Base-by-base conservation (phyloP, 2,113 vertebrate species). In the Bufo gargarizans region DNA sequence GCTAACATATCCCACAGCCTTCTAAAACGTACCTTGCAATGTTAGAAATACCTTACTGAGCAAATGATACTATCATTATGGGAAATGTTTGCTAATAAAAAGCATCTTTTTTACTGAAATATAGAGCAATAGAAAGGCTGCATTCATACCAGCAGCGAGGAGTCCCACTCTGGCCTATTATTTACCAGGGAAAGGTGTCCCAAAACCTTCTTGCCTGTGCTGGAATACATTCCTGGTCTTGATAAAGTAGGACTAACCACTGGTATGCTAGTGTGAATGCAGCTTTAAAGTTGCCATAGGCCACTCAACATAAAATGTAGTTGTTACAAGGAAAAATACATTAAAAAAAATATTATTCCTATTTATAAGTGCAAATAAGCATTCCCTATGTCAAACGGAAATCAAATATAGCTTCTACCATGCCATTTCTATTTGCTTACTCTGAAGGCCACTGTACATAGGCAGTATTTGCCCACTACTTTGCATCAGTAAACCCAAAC, bases 301-400 rank as follows among this genome's bases (percentile, higher is more conserved):
- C 33, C 0, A 17, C 13, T 50, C 13, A 20, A 50, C 45, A 20
- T 19, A 20, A 9, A 19, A 50, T 20, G 20, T 10, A 17, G 45
- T 3, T 47, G 1, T 20, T 7, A 76, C 14, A 9, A 19, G 6
- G 4, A 47, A 19, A 74, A 49, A 50, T 2, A 49, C 45, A 74
- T 45, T 20, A 17, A 47, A 10, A 59, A 58, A 56, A 79, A 7
- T 14, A 43, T 56, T 58, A 80, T 43, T 80, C 9, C 55, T 80
- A 80, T 16, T 80, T 56, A 33, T 33, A 80, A 58, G 77, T 80
- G 77, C 77, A 80, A 58, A 80, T 33, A 16, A 22, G 22, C 55
- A 17, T 58, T 80, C 77, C 19, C 13, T 33, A 56, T 56, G 22
- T 43, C 12, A 81, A 59, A 81, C n/a, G 9, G 33, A 81, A 81